Conservation (phyloP, 2,888 invertebrate species). For the Creontiades dilutus region DNA sequence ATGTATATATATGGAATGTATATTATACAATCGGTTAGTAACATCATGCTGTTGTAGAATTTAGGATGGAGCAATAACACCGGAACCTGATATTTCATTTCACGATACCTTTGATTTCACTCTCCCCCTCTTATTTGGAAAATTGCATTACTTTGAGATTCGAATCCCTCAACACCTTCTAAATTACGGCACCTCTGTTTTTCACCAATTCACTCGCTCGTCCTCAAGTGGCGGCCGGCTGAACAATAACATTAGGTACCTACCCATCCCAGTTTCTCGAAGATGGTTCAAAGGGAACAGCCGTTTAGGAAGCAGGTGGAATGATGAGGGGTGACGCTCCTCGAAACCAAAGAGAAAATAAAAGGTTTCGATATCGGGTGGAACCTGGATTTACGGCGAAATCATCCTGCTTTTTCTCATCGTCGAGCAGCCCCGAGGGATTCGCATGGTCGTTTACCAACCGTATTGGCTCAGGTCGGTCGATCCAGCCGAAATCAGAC, state of each 20-base stretch:
- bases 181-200: neutral
- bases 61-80: too few species aligned
- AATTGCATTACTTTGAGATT: too few species aligned
- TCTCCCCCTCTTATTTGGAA: too few species aligned
- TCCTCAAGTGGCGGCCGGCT: neutral
- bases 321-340: neutral
- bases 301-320: neutral
- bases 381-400: neutral
- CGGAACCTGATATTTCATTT: too few species aligned
- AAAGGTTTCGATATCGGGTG: neutral
- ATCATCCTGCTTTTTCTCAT: slow-evolving; percentile 7
- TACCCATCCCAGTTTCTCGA: neutral
- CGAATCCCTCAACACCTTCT: too few species aligned
- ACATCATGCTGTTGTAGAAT: too few species aligned
- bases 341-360: neutral
- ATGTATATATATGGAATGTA: too few species aligned
- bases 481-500: neutral
- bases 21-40: too few species aligned
- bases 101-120: too few species aligned
- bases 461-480: neutral
- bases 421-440: neutral
- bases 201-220: too few species aligned
- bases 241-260: neutral
- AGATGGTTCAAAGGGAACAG: neutral
- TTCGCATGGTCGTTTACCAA: slow-evolving; percentile 20